Conservation (phyloP, 2,797 vertebrate species). For the Chaetodon trifasciatus region DNA sequence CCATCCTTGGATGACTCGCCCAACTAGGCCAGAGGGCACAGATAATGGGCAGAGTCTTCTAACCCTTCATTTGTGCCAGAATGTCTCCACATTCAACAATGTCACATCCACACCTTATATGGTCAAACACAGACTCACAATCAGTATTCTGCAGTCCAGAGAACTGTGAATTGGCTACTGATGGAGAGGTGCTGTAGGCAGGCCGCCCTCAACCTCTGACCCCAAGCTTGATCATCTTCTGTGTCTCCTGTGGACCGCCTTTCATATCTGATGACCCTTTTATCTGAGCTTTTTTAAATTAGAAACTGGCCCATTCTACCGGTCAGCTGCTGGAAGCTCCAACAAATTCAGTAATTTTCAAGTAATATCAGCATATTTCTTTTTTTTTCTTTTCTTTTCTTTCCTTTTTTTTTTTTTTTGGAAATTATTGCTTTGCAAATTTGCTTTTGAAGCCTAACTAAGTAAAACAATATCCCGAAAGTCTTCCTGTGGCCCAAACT, state of each 20-base stretch:
- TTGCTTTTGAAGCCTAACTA: slow-evolving; percentile 3
- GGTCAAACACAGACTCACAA: slow-evolving; percentile 53
- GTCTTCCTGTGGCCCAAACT: slow-evolving; percentile 5
- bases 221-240: slow-evolving; percentile 21
- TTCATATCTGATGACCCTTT: slow-evolving; percentile 7
- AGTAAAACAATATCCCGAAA: background rate
- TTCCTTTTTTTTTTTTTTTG: no score
- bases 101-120: slow-evolving; percentile 60
- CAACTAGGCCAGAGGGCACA: slow-evolving; percentile 77
- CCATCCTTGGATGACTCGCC: slow-evolving; percentile 77
- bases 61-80: slow-evolving; percentile 77
- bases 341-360: background rate
- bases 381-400: no score
- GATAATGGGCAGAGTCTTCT: slow-evolving; percentile 78
- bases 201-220: slow-evolving; percentile 62
- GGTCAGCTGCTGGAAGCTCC: background rate
- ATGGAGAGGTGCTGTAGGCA: slow-evolving; percentile 31
- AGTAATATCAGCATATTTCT: background rate
- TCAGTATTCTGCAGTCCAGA: slow-evolving; percentile 45
- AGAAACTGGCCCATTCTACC: slow-evolving; percentile 19
- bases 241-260: slow-evolving; percentile 7
- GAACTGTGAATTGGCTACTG: slow-evolving; percentile 62
- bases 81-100: slow-evolving; percentile 64
- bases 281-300: background rate
- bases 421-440: background rate